Percentiles rank a stretch among this genome's conserved stretches.
Evolutionary conservation across 2,797 vertebrate genomes (phyloP).

Genomic region (Pempheris klunzingeri): DNA sequence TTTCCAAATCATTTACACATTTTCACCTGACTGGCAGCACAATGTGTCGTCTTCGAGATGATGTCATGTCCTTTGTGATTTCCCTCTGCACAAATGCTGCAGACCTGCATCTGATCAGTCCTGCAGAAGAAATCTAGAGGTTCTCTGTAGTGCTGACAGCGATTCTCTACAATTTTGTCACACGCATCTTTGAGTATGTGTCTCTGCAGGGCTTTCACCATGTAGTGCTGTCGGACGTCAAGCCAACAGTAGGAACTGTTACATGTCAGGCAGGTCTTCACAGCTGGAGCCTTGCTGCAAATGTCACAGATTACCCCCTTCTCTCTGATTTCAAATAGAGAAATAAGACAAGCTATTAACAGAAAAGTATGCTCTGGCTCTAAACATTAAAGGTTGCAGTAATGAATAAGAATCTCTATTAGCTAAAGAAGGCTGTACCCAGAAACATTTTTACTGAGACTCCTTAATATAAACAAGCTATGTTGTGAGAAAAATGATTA

Average conservation of each 20-base stretch:
- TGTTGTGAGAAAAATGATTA: background rate
- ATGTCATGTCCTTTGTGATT: slow-evolving; percentile 42
- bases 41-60: background rate
- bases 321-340: slow-evolving; percentile 7
- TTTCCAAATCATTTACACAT: background rate
- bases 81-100: slow-evolving; percentile 18
- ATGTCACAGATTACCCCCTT: slow-evolving; percentile 34
- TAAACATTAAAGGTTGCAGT: background rate
- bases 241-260: slow-evolving; percentile 16
- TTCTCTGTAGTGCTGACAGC: slow-evolving; percentile 18
- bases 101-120: slow-evolving; percentile 51
- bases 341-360: background rate
- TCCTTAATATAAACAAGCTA: background rate
- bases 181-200: slow-evolving; percentile 28
- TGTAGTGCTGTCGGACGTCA: slow-evolving; percentile 33
- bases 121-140: slow-evolving; percentile 39
- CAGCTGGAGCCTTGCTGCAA: slow-evolving; percentile 3
- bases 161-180: background rate
- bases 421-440: background rate
- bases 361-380: background rate
- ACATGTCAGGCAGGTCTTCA: slow-evolving; percentile 55
- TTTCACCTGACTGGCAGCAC: slow-evolving; percentile 2
- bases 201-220: background rate
- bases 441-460: background rate
- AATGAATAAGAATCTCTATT: background rate